Base-by-base conservation (phyloP, 1,140 invertebrate species). In the Heliconius nattereri region DNA sequence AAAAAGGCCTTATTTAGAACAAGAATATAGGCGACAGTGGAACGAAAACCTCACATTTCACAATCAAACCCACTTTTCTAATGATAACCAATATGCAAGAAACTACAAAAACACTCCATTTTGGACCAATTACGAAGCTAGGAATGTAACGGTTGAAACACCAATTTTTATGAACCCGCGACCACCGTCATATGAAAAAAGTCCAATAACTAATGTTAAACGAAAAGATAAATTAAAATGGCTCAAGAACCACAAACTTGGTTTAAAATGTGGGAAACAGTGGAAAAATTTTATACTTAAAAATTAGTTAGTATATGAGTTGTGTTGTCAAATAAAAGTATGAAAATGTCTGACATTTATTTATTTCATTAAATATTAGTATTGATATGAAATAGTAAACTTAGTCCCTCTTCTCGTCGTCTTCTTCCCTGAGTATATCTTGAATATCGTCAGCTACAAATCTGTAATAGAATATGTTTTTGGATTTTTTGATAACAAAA, bases 401-500 rank as follows among this genome's bases (percentile, higher is more conserved):
- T 16, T 66, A 66, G 26, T 26, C 60, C 26, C 52, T 82, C 76
- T 92, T 90, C 13, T 77, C 83, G 2, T 80, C 84, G 3, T 80
- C 77, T 35, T 76, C 32, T 54, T 80, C 66, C 7, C 74, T 71
- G 19, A 81, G 79, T 73, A 89, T 57, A 75, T 85, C 85, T 16
- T 83, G 78, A 26, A 93, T 81, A 49, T 93, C 92, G 49, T 91
- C 91, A 11, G 91, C 90, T 6, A 94, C 88, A 75, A 91, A 94
- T 75, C 92, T 94, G 91, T n/a, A 86, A 91, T 8, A 40, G 19
- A 35, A 35, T 35, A 35, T 80, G 77, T 57, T 19, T 52, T 52
- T 20, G 19, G 16, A 57, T 57, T n/a, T 9, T 23, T 23, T 23
- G n/a, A 23, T 23, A 11, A 23, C 20, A 23, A 23, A 57, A 23